phyloP scores from a whole-genome alignment of 1,140 invertebrate genomes.

The Ceratosolen fusciceps region DNA sequence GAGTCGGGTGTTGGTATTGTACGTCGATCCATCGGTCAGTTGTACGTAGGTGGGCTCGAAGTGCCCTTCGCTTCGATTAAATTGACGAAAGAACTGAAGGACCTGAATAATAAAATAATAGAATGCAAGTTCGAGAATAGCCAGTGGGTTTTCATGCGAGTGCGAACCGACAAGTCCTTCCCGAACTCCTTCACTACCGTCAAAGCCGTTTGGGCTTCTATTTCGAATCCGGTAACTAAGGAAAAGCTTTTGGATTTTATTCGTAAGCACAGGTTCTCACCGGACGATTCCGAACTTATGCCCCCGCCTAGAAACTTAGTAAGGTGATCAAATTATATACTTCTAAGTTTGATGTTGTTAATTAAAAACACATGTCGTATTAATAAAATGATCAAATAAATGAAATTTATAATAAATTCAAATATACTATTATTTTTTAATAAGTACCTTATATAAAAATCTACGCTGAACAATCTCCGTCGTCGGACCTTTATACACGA shows the following conservation, averaged over 20 bases:
- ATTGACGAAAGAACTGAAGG: slow-evolving; percentile 81
- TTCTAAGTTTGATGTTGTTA: slow-evolving; percentile 47
- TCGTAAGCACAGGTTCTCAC: slow-evolving; percentile 73
- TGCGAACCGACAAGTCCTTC: slow-evolving; percentile 96
- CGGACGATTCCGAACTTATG: slow-evolving; percentile 77
- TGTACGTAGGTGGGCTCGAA: slow-evolving; percentile 84
- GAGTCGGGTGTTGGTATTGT: slow-evolving; percentile 83
- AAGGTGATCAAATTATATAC: slow-evolving; percentile 52
- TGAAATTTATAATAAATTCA: slow-evolving; percentile 46
- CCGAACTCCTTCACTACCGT: slow-evolving; percentile 93
- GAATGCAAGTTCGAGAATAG: slow-evolving; percentile 87
- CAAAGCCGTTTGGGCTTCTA: slow-evolving; percentile 78
- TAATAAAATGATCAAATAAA: slow-evolving; percentile 53
- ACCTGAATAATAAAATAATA: slow-evolving; percentile 94
- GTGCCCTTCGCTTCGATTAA: slow-evolving; percentile 83
- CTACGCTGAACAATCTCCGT: too few relatives aligned
- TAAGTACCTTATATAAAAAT: too few relatives aligned
- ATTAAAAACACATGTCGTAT: slow-evolving; percentile 18
- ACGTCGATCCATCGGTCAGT: slow-evolving; percentile 79
- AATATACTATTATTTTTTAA: too few relatives aligned
- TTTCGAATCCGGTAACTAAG: slow-evolving; percentile 85
- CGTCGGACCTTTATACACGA: too few relatives aligned
- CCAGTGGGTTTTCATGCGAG: slow-evolving; percentile 95
- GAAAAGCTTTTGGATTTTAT: slow-evolving; percentile 84
- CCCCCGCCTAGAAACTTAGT: slow-evolving; percentile 73